A percentile compares a stretch with the other conserved stretches of the same genome.
phyloP scores from a whole-genome alignment of 2,113 vertebrate genomes.

The Psettodes erumei region DNA sequence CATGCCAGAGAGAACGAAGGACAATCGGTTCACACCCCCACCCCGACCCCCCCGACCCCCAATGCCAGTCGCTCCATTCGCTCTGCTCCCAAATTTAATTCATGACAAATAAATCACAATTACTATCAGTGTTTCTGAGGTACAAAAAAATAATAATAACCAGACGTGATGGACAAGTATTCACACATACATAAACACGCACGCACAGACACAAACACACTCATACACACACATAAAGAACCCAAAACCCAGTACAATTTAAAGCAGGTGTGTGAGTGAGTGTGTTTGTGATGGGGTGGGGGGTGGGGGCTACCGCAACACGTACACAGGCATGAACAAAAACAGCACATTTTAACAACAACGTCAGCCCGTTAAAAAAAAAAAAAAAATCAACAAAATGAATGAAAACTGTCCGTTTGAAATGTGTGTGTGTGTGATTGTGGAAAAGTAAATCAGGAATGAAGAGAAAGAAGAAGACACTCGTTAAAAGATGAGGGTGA shows the following conservation, averaged over 20 bases:
- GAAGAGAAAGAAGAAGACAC: slow-evolving; percentile 3
- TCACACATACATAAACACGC: slow-evolving; percentile 8
- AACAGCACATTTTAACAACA: background rate
- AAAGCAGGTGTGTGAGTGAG: slow-evolving; percentile 7
- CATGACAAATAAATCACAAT: slow-evolving; percentile 34
- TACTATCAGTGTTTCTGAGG: slow-evolving; percentile 63
- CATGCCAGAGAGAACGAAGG: slow-evolving; percentile 64
- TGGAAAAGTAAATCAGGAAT: slow-evolving; percentile 35
- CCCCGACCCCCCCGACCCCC: no score
- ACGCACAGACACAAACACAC: background rate
- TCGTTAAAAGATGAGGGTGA: slow-evolving; percentile 8
- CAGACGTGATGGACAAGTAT: slow-evolving; percentile 1
- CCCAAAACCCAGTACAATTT: slow-evolving; percentile 34
- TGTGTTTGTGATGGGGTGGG: no score
- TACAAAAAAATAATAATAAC: slow-evolving; percentile 42
- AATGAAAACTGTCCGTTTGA: slow-evolving; percentile 11
- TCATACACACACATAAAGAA: slow-evolving; percentile 6
- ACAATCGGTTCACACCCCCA: slow-evolving; percentile 38
- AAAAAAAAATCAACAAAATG: slow-evolving; percentile 12
- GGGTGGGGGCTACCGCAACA: background rate
- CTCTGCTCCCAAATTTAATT: slow-evolving; percentile 55
- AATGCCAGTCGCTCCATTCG: slow-evolving; percentile 7
- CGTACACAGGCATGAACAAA: slow-evolving; percentile 6
- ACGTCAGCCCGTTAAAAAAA: no score
- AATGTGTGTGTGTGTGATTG: slow-evolving; percentile 12